Base-by-base conservation (phyloP, 2,797 vertebrate genomes). In the Antrozous pallidus region DNA sequence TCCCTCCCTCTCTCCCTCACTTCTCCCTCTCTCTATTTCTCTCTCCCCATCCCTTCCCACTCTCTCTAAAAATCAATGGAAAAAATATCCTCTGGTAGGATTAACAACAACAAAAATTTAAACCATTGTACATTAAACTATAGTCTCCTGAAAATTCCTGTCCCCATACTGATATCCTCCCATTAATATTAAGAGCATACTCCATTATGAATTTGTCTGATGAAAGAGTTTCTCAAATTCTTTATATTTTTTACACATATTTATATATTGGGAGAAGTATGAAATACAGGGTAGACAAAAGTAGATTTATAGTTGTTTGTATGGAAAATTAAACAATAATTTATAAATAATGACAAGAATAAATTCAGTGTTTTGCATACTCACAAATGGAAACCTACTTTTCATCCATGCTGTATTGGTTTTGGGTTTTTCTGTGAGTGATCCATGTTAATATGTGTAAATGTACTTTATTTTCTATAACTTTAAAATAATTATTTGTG, bases 391-490 rank as follows among this genome's bases (percentile, higher is more conserved):
- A 61, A 61, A 61, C 12, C 58, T 61, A 61, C 28, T 31, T 31
- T 61, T 61, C 28, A 13, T 14, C 12, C 58, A 75, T 47, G 10
- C 31, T 49, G 18, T 49, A 73, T 22, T 47, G 1, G 22, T 51
- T 75, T 89, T 71, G n/a, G 7, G 0, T 49, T 56, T 73, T 51
- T 63, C 31, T 88, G 22, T 49, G 31, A 74, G 22, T 28, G 22
- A 67, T 31, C 45, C 6, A 28, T 78, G 17, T 71, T 82, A 94
- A 71, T 71, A 79, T 71, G 24, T 70, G 8, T 65, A 51, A 54
- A 73, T 83, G 38, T 70, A 93, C 51, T 82, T 42, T 95, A 93
- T 61, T 79, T 42, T 95, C 77, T 36, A 94, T 70, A 11, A 45
- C 26, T 61, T 86, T 78, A 33, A 58, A 87, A 10, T 70, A 92